Percentiles rank a stretch among this genome's conserved stretches.
Evolutionary conservation across 2,888 invertebrate species (phyloP).

Genomic region (Dolichomitus sp.): DNA sequence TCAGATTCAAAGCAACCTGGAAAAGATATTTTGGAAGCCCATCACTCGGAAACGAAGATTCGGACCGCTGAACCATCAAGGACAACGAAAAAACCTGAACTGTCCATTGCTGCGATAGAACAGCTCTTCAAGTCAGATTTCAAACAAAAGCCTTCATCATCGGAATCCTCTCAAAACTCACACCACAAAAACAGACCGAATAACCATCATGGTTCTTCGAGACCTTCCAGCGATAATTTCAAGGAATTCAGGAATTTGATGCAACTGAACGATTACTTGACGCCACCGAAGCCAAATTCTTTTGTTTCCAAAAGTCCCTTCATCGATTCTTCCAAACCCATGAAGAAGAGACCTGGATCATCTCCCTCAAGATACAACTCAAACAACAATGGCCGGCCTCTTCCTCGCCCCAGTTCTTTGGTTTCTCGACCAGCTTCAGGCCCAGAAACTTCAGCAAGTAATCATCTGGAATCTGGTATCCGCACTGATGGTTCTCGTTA

Average conservation of each 20-base stretch:
- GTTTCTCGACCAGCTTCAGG: constrained; percentile 66
- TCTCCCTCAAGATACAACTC: constrained; percentile 48
- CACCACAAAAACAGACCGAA: constrained; percentile 69
- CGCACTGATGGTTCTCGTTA: constrained; percentile 66
- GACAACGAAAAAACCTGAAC: constrained; percentile 73
- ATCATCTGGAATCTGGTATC: constrained; percentile 61
- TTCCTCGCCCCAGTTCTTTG: constrained; percentile 68
- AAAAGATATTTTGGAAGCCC: constrained; percentile 76
- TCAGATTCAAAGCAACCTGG: constrained; percentile 70
- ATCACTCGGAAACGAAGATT: constrained; percentile 80
- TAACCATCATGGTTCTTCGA: constrained; percentile 53
- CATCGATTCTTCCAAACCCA: constrained; percentile 75
- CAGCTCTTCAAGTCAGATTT: constrained; percentile 79
- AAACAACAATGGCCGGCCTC: constrained; percentile 69
- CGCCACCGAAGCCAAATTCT: constrained; percentile 78
- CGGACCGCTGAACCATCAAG: constrained; percentile 72
- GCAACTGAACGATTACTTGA: constrained; percentile 78
- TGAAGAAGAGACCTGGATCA: constrained; percentile 76
- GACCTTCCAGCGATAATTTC: constrained; percentile 54
- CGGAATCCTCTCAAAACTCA: constrained; percentile 71
- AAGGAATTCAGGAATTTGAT: constrained; percentile 65
- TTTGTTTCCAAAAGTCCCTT: constrained; percentile 79
- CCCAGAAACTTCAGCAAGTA: constrained; percentile 74
- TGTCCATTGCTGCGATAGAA: constrained; percentile 76
- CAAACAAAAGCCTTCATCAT: constrained; percentile 67